Base-by-base conservation (phyloP, 2,888 invertebrate species). In the Dendrolimus pini region DNA sequence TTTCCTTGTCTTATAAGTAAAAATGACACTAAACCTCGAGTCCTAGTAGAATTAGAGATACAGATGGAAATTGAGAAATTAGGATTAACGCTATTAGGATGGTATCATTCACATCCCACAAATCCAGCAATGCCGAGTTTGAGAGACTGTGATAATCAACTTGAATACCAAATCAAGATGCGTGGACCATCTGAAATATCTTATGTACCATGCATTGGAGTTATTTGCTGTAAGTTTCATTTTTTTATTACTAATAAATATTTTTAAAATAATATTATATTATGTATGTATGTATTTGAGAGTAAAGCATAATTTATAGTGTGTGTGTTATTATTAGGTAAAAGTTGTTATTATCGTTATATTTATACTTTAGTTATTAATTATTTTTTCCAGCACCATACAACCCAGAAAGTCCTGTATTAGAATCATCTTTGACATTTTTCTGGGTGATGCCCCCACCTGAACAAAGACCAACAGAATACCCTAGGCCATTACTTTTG, bases 401-500 rank as follows among this genome's bases (percentile, higher is more conserved):
- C 74, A 95, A 95, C 74, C 94, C 94, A 60, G 96, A 96, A 76
- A 95, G 94, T 72, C 93, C 93, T 57, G 95, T 95, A 41, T 83
- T 96, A 65, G 97, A 97, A 74, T 97, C 97, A 0, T 95, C 95
- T 55, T 92, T 97, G 12, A 95, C 96, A 62, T 95, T 96, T 59
- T 98, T 96, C 83, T 98, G 98, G 98, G 97, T 98, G 6, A 94
- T 97, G 90, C 98, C 98, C n/a, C 98, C 98, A 2, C 96, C 97
- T 54, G 98, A 98, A 89, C 96, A 95, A 74, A 94, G 96, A 69
- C 97, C 97, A 9, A 94, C 96, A 58, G 98, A 98, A 82, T 97
- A 98, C 82, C 98, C 98, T 0, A 94, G 97, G 54, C 98, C 98
- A 0, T 95, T 98, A 94, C 91, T 96, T 55, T 94, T 98, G 88